These are phyloP conservation scores for Mercenaria mercenaria DNA, from an alignment of 1,140 invertebrate species.

Conservation along the genomic window DNA sequence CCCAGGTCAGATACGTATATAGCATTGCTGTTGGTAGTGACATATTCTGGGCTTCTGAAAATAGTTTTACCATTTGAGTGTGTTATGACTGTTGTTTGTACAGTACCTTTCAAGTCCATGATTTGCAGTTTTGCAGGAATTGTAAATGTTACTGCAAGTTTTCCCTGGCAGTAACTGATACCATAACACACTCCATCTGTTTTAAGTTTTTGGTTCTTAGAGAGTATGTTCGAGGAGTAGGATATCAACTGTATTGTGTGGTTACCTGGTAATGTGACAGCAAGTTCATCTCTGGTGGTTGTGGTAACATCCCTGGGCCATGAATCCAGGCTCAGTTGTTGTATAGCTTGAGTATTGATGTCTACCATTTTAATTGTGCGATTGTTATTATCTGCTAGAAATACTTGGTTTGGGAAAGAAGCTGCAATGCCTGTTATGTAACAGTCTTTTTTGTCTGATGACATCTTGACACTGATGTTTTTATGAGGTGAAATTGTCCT, in stretches of 20 bases:
- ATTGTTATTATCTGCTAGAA: no score
- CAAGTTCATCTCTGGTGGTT: no score
- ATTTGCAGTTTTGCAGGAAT: no score
- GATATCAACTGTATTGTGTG: background rate
- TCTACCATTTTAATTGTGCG: no score
- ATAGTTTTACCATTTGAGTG: background rate
- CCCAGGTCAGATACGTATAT: no score
- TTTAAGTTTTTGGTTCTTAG: background rate
- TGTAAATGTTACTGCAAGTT: no score
- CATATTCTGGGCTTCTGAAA: background rate
- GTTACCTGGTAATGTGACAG: background rate
- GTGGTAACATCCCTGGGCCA: background rate
- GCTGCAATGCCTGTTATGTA: no score
- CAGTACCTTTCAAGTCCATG: no score
- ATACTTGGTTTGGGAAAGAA: no score
- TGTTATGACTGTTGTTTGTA: background rate
- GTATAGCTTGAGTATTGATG: no score
- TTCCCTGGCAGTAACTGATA: background rate
- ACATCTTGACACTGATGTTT: background rate
- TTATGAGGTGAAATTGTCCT: no score
- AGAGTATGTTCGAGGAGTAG: background rate
- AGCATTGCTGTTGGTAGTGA: background rate
- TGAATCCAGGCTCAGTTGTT: background rate
- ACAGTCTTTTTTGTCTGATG: background rate
- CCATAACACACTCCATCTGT: background rate